A percentile compares a stretch with the other conserved stretches of the same genome.
Conservation (phyloP, 2,797 vertebrate genomes). For the Phalloptychus januarius region DNA sequence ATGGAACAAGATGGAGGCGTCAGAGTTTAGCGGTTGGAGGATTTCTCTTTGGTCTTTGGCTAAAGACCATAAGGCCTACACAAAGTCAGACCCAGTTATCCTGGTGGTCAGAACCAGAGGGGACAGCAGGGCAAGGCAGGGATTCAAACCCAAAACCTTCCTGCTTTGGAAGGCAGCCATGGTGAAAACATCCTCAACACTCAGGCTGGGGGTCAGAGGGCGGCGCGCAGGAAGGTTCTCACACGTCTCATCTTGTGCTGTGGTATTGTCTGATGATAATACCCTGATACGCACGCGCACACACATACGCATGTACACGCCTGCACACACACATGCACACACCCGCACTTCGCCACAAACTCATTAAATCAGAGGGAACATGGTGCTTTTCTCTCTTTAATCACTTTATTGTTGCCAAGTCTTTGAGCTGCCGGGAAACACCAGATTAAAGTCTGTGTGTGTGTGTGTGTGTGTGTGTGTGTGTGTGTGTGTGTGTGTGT, state of each 20-base stretch:
- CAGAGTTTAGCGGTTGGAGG: no score
- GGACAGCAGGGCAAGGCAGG: background rate
- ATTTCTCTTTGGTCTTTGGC: no score
- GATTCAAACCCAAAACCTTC: background rate
- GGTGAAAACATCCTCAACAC: no score
- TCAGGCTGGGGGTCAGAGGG: no score
- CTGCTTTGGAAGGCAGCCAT: no score
- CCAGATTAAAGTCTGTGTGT: background rate
- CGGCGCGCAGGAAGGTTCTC: background rate
- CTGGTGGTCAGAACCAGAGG: background rate
- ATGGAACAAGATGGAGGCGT: no score
- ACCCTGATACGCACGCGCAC: background rate
- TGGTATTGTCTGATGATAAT: background rate
- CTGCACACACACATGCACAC: background rate
- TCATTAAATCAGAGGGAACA: conserved; percentile 33
- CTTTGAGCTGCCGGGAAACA: background rate
- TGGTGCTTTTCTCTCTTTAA: conserved; percentile 29
- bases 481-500: background rate
- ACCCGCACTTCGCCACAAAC: background rate
- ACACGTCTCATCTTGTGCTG: background rate
- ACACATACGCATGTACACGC: no score
- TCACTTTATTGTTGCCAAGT: conserved; percentile 9
- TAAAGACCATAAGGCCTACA: no score
- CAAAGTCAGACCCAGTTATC: no score
- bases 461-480: background rate